Base-by-base conservation (phyloP, 1,140 invertebrate species). In the Ooceraea biroi region DNA sequence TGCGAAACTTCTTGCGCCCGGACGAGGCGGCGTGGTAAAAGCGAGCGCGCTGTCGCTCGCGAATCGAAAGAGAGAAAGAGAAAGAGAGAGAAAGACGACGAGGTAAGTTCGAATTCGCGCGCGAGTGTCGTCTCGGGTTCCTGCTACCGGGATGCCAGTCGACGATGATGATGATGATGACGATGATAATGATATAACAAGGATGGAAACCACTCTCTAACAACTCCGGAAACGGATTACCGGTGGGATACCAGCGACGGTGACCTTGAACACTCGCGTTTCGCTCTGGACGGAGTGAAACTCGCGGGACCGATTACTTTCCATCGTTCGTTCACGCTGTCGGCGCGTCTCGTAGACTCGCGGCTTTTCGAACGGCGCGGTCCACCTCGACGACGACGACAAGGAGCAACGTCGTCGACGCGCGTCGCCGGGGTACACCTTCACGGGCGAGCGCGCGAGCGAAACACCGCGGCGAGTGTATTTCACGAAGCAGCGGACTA, bases 1-100 rank as follows among this genome's bases (percentile, higher is more conserved):
- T 94, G 93, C 93, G 93, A 93, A 94, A 93, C 87, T 84, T 82
- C 41, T 77, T 85, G 78, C 84, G 90, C 68, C 68, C 87, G 87
- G 72, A 85, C 83, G 88, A 83, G 82, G 82, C 77, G 80, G 80
- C 72, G 87, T 74, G 50, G 71, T 82, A 69, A 71, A 50, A 63
- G 77, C 83, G 83, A 77, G 83, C 83, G 76, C 58, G 82, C 77
- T 46, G 57, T 27, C 61, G 84, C 82, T 78, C 80, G 69, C 57
- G 57, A 69, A 84, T 61, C 72, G 68, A 72, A 30, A 52, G 69
- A 74, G 69, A 69, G 27, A 74, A 52, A 52, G 48, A 71, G 65
- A 52, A 25, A 60, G 76, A 58, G 50, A 71, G 65, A 80, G 52
- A 55, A n/a, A 55, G 52, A 55, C 1, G 19, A n/a, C n/a, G 52